Evolutionary conservation across 2,113 vertebrate species (phyloP).

Genomic region (Sialia sialis): DNA sequence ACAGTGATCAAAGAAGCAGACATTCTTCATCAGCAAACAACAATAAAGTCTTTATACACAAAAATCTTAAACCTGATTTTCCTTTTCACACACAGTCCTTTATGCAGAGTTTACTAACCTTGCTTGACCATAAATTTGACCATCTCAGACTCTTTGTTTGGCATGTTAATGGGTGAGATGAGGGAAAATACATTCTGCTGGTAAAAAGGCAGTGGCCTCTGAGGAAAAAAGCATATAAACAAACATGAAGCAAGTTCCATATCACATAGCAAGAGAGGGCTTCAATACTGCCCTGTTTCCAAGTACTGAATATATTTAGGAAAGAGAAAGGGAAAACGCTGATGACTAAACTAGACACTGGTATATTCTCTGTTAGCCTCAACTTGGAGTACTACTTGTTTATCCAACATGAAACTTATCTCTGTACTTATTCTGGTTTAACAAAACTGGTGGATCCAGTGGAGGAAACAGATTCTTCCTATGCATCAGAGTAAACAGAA

Average conservation of each 20-base stretch:
- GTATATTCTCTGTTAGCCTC: background rate
- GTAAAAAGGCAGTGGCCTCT: constrained; percentile 49
- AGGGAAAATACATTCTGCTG: constrained; percentile 86
- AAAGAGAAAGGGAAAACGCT: background rate
- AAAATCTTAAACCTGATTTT: background rate
- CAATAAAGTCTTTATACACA: background rate
- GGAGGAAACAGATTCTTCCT: background rate
- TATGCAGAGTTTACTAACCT: constrained; percentile 64
- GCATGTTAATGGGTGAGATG: constrained; percentile 82
- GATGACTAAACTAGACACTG: background rate
- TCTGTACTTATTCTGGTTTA: background rate
- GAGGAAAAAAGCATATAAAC: background rate
- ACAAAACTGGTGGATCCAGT: background rate
- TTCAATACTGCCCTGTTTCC: background rate
- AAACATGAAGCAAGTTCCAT: background rate
- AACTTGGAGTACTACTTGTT: background rate
- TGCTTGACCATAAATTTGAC: constrained; percentile 81
- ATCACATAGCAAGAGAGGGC: background rate
- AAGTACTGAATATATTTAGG: background rate
- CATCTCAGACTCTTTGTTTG: constrained; percentile 69
- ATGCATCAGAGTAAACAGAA: background rate
- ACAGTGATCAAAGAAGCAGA: background rate
- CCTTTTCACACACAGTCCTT: background rate
- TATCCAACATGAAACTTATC: background rate
- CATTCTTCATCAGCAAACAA: background rate